These are phyloP conservation scores for Sarotherodon lohbergeri DNA, from an alignment of 2,113 vertebrate species.

Conservation along the genomic window DNA sequence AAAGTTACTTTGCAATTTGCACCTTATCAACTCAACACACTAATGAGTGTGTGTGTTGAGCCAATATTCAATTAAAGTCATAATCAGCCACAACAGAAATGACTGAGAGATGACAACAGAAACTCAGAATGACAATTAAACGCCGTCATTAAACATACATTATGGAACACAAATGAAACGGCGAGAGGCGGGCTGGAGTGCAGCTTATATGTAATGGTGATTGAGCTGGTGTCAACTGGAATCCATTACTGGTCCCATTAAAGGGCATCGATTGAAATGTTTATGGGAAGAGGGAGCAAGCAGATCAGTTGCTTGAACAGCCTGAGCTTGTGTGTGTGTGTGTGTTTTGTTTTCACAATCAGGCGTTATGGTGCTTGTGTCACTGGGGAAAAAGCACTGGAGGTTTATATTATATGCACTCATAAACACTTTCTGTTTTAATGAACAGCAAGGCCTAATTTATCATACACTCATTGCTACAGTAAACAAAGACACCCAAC, in stretches of 20 bases:
- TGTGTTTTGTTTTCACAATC: neutral
- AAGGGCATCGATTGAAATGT: neutral
- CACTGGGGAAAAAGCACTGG: neutral
- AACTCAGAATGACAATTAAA: slow-evolving; percentile 17
- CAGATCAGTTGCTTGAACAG: neutral
- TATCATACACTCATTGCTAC: neutral
- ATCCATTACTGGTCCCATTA: slow-evolving; percentile 31
- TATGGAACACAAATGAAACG: slow-evolving; percentile 13
- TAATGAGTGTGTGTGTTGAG: slow-evolving; percentile 27
- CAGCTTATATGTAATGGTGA: slow-evolving; percentile 20
- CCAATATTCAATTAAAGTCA: slow-evolving; percentile 33
- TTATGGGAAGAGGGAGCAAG: neutral
- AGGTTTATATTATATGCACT: neutral
- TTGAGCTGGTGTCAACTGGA: slow-evolving; percentile 16
- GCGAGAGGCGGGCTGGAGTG: neutral
- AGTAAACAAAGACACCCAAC: neutral
- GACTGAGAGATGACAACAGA: neutral
- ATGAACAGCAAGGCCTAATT: neutral
- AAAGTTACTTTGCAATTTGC: slow-evolving; percentile 12
- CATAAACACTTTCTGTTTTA: neutral
- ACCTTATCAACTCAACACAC: slow-evolving; percentile 12
- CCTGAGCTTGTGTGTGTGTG: neutral
- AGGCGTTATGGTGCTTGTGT: neutral
- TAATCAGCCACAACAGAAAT: slow-evolving; percentile 13
- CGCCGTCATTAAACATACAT: slow-evolving; percentile 31